Evolutionary conservation across 2,797 vertebrate species (phyloP).

Genomic region (Pangasius sanitwongsei): DNA sequence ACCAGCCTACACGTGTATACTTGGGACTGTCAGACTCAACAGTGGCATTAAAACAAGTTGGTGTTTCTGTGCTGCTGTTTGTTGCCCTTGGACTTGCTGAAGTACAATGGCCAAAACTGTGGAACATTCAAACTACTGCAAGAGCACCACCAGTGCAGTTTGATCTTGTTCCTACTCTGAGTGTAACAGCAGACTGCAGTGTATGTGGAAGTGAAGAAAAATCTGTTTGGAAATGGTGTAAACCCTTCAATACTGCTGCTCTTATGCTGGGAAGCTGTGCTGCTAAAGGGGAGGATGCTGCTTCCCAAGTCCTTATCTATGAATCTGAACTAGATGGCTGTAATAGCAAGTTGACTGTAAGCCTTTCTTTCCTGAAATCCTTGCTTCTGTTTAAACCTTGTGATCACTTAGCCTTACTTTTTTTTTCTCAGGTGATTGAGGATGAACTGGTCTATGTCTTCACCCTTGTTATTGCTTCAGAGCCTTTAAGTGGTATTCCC

Average conservation of each 20-base stretch:
- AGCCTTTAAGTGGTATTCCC: constrained; percentile 52
- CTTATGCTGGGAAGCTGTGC: constrained; percentile 70
- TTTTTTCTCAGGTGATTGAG: constrained; percentile 60
- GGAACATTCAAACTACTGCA: neutral
- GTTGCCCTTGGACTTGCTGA: neutral
- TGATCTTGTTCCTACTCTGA: constrained; percentile 52
- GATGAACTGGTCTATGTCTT: constrained; percentile 67
- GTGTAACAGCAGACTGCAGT: constrained; percentile 56
- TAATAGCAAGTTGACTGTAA: constrained; percentile 49
- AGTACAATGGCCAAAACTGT: neutral
- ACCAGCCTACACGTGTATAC: too few relatives aligned
- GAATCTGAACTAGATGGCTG: constrained; percentile 63
- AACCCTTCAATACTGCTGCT: constrained; percentile 59
- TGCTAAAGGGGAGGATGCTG: neutral
- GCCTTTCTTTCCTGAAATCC: neutral
- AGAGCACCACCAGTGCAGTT: neutral
- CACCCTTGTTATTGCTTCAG: constrained; percentile 61
- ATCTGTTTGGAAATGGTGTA: constrained; percentile 70
- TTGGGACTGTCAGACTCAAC: too few relatives aligned
- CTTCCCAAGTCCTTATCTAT: constrained; percentile 57
- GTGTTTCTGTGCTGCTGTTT: neutral
- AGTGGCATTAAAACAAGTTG: constrained; percentile 10
- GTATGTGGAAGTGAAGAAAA: constrained; percentile 62
- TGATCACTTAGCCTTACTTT: neutral
- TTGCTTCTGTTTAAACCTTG: neutral